Percentiles rank a stretch among this genome's conserved stretches.
phyloP scores from a whole-genome alignment of 2,888 invertebrate species.

The Trichopria drosophilae region DNA sequence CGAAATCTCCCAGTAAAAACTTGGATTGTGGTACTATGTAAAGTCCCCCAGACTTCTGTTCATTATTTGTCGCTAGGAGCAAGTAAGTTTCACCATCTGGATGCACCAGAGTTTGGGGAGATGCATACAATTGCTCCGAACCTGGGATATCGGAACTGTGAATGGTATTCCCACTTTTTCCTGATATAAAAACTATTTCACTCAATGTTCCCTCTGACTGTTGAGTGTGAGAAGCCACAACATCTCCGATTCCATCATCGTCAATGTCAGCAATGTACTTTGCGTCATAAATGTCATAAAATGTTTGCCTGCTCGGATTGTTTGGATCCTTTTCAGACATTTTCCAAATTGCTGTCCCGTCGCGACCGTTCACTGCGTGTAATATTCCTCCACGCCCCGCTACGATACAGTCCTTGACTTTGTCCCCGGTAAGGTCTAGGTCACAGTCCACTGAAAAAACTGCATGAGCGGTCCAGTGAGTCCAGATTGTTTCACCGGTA shows the following conservation, averaged over 20 bases:
- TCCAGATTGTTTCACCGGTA: constrained; percentile 74
- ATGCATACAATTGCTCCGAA: constrained; percentile 71
- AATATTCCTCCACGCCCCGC: constrained; percentile 73
- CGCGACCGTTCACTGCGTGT: constrained; percentile 68
- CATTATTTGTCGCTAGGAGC: constrained; percentile 75
- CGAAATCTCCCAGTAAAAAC: constrained; percentile 60
- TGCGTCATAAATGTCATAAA: constrained; percentile 67
- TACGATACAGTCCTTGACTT: constrained; percentile 71
- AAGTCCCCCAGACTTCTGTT: constrained; percentile 71
- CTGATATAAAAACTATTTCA: constrained; percentile 71
- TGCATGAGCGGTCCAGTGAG: constrained; percentile 72
- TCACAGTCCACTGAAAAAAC: constrained; percentile 75
- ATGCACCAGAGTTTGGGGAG: constrained; percentile 68
- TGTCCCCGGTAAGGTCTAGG: constrained; percentile 71
- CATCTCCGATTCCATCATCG: constrained; percentile 70
- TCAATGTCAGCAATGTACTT: constrained; percentile 72
- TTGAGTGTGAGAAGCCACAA: constrained; percentile 70
- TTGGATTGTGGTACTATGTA: constrained; percentile 67
- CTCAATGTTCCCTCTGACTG: constrained; percentile 64
- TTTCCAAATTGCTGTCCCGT: constrained; percentile 71
- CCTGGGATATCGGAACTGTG: constrained; percentile 67
- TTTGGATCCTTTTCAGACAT: constrained; percentile 45
- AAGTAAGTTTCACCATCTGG: constrained; percentile 67
- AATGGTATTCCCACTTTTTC: constrained; percentile 68
- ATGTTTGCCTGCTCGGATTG: constrained; percentile 30